Base-by-base conservation (phyloP, 1,140 invertebrate species). In the Danaus plexippus region DNA sequence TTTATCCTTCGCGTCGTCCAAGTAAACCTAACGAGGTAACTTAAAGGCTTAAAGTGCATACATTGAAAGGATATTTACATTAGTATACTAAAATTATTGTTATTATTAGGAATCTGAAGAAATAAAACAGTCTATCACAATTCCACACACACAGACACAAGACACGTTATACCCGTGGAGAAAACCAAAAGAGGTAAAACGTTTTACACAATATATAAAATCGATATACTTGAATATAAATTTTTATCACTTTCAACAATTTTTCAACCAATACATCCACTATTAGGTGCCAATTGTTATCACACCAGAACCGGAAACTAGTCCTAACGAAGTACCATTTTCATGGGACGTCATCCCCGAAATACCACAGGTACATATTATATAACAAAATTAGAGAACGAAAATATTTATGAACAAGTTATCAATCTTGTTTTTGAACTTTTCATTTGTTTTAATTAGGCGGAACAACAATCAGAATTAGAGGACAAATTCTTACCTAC, bases 311-410 rank as follows among this genome's bases (percentile, higher is more conserved):
- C 63, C 69, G 42, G 69, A 80, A 11, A 61, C 48, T 50, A 77
- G 74, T 59, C 64, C 71, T 56, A 76, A 64, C n/a, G 78, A 81
- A 59, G 70, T 80, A 18, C 70, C 79, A 47, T 85, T 85, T 63
- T 85, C 82, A 59, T 84, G 82, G 82, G 52, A 83, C 46, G 71
- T 70, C 12, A 85, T 85, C 63, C 82, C 82, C 57, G 82, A 85
- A 77, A 77, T 85, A 64, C 82, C 82, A 64, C 82, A 85, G 82
- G 82, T 85, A 85, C 51, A 71, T 9, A 44, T 63, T 52, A 50
- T 40, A 51, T 18, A 59, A 56, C 47, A 46, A 9, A 52, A 46
- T 64, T 41, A 59, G 49, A 52, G 52, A 54, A 60, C 41, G 11
- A 61, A 51, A 59, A 49, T 58, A 64, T 71, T 42, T 43, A 43